Evolutionary conservation across 2,888 invertebrate species (phyloP), one percentile per base, ranked within the genome.

Genomic region (Leucophora obtusa): DNA sequence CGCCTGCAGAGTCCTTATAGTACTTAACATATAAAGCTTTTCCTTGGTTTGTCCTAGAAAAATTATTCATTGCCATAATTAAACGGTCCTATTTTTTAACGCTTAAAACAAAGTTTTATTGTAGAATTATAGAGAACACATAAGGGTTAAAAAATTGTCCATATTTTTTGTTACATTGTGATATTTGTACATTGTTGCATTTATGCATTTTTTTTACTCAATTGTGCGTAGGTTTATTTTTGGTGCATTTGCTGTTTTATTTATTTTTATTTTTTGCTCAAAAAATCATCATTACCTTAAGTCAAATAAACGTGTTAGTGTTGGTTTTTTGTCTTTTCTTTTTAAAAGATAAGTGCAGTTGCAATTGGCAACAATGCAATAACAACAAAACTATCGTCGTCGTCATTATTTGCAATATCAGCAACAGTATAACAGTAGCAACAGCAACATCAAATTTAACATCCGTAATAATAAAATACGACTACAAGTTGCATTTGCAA

Each of bases 201-300:
- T 62, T 63, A 50, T 50, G 35, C 9, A 15, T 35, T 56, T 50
- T 21, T 65, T 50, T 70, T 38, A 21, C 18, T 59, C 62, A 60
- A 70, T 47, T 66, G 56, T 66, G 74, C 70, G 74, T 79, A 74
- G 74, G 66, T 14, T 74, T 79, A 63, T 38, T 69, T 73, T 69
- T 63, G 35, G 51, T 65, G 63, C 11, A 63, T 72, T 35, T 35
- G 10, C 17, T 21, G 9, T 18, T 35, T 58, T 33, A 24, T 14
- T n/a, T 11, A 11, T 28, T 35, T 24, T 10, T 28, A 15, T 63
- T 28, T 33, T 11, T 38, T 47, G 21, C 47, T 10, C 43, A 35
- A 58, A 53, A 51, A n/a, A 56, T 60, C 50, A 56, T 79, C 38
- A 75, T 54, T 66, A 63, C 56, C 74, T 56, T 9, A 56, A 74